These are phyloP conservation scores for Hoplias malabaricus DNA, from an alignment of 2,113 vertebrate genomes.

Conservation along the genomic window DNA sequence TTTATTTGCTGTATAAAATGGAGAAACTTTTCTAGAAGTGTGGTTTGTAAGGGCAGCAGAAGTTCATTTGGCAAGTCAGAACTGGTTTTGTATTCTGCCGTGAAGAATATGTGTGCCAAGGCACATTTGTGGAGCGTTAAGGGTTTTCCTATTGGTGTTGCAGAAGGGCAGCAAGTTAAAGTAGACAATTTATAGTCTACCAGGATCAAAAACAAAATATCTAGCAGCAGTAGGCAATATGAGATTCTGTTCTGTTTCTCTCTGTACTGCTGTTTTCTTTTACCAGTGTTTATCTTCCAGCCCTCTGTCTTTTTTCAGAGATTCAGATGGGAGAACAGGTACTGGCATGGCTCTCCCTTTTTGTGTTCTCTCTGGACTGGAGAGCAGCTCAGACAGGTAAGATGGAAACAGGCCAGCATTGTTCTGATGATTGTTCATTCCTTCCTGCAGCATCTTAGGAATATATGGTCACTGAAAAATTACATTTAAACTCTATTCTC, in stretches of 20 bases:
- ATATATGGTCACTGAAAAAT: not conserved
- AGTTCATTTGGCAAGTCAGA: conserved; percentile 19
- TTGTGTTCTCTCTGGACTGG: not conserved
- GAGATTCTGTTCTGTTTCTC: not conserved
- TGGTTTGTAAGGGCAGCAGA: not conserved
- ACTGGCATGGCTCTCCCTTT: not conserved
- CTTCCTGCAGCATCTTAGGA: not conserved
- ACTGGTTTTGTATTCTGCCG: not conserved
- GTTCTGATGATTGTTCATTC: not conserved
- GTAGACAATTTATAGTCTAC: conserved; percentile 23
- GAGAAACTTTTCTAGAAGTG: conserved; percentile 1
- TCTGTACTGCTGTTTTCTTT: not conserved
- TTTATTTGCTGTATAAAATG: conserved; percentile 14
- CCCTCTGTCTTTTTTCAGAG: not conserved
- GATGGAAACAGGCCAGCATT: conserved; percentile 17
- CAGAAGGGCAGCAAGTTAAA: conserved; percentile 10
- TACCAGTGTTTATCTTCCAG: not conserved
- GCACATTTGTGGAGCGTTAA: conserved; percentile 17
- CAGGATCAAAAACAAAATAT: conserved; percentile 30
- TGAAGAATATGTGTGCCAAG: conserved; percentile 18
- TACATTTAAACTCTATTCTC: not conserved
- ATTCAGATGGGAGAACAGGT: not conserved
- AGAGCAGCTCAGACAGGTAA: conserved; percentile 1
- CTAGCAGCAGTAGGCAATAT: conserved; percentile 22
- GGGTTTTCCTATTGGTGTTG: conserved; percentile 1